Conservation (phyloP, 2,888 invertebrate genomes). For the Caenorhabditis sulstoni region DNA sequence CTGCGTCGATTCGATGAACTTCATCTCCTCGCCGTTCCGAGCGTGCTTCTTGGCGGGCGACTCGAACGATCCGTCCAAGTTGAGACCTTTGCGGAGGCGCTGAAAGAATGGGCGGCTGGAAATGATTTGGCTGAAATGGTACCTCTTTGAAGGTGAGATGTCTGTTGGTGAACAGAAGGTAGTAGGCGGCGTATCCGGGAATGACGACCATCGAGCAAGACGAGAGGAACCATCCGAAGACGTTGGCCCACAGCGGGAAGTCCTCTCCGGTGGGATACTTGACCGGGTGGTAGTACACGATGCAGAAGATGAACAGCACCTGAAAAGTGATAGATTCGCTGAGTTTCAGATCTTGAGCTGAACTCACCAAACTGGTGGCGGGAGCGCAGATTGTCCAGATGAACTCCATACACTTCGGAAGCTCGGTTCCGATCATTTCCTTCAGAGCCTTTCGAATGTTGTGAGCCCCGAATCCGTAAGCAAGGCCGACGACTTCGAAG, state of each 20-base stretch:
- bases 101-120: slow-evolving; percentile 18
- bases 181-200: slow-evolving; percentile 89
- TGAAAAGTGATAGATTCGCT: slow-evolving; percentile 79
- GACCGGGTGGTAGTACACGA: slow-evolving; percentile 88
- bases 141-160: slow-evolving; percentile 72
- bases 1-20: slow-evolving; percentile 70
- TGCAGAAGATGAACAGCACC: slow-evolving; percentile 89
- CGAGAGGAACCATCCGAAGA: slow-evolving; percentile 84
- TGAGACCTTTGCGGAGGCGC: slow-evolving; percentile 57
- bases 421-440: slow-evolving; percentile 89
- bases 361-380: slow-evolving; percentile 87
- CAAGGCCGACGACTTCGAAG: slow-evolving; percentile 91
- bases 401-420: slow-evolving; percentile 88
- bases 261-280: slow-evolving; percentile 85
- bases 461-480: slow-evolving; percentile 88
- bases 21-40: slow-evolving; percentile 69
- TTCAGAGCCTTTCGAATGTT: slow-evolving; percentile 89
- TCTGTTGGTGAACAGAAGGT: slow-evolving; percentile 81
- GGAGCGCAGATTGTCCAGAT: slow-evolving; percentile 93
- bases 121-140: too few relatives aligned
- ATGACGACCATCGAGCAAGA: slow-evolving; percentile 90
- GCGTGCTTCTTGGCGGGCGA: slow-evolving; percentile 36
- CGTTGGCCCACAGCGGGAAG: slow-evolving; percentile 84
- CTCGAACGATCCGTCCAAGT: slow-evolving; percentile 58
- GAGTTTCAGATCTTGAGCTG: neutral